These are phyloP conservation scores for Hartigia nigra DNA, from an alignment of 2,888 invertebrate genomes.

Conservation along the genomic window DNA sequence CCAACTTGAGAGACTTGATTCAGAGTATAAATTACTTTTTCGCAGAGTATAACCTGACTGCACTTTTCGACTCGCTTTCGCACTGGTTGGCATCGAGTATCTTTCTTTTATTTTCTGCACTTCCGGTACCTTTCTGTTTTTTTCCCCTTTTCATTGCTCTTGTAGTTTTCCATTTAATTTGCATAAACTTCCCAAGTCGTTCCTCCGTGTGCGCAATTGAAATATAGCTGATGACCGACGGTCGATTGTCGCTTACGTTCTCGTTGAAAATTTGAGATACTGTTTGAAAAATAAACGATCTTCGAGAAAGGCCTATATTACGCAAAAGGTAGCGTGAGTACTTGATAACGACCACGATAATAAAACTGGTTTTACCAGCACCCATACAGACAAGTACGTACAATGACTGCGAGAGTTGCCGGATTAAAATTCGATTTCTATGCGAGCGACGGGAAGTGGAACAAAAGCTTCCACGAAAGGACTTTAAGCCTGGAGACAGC, in stretches of 20 bases:
- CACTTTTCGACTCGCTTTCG: not conserved
- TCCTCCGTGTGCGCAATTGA: not conserved
- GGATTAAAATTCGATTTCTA: not conserved
- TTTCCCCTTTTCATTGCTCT: conserved; percentile 30
- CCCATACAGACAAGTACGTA: not conserved
- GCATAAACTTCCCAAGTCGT: conserved; percentile 26
- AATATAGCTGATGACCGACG: not conserved
- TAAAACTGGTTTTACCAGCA: not conserved
- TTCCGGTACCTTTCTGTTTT: not conserved
- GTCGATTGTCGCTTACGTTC: not conserved
- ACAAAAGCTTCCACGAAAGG: not conserved
- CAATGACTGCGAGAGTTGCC: not conserved
- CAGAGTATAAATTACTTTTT: not conserved
- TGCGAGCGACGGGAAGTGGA: not conserved
- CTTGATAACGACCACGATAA: not conserved
- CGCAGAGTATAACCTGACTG: not conserved
- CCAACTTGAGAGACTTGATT: not conserved
- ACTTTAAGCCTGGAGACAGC: not conserved
- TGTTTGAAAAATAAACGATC: not conserved
- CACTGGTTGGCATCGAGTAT: not conserved
- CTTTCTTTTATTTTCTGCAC: not conserved
- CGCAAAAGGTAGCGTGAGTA: not conserved
- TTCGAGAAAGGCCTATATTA: too few species aligned
- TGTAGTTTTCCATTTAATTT: conserved; percentile 40
- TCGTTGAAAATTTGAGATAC: not conserved